Percentiles rank a stretch among this genome's conserved stretches.
These are phyloP conservation scores for Melieria picta DNA, from an alignment of 2,888 invertebrate species.

Conservation along the genomic window DNA sequence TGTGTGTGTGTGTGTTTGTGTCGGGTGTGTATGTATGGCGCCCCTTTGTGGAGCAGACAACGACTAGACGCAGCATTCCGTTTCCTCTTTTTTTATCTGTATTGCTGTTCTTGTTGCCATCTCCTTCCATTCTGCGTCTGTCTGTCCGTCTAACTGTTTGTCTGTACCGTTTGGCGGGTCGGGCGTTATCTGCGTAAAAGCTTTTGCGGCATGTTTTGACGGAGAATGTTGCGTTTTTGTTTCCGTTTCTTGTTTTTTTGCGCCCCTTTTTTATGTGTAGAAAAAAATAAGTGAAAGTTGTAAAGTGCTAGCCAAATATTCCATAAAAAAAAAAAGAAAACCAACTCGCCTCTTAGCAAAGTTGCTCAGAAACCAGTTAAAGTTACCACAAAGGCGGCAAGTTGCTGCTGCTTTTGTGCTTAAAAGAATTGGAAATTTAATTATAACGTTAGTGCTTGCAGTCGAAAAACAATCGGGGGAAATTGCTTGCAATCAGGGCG, in stretches of 20 bases:
- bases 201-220: neutral
- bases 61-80: slow-evolving; percentile 21
- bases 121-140: too few relatives aligned
- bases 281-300: slow-evolving; percentile 4
- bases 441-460: too few relatives aligned
- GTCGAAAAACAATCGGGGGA: too few relatives aligned
- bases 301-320: neutral
- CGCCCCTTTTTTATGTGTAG: neutral
- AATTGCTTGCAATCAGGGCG: too few relatives aligned
- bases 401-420: too few relatives aligned
- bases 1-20: neutral
- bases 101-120: neutral
- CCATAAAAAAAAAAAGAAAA: too few relatives aligned
- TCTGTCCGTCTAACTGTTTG: neutral
- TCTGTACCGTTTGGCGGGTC: neutral
- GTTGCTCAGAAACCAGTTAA: too few relatives aligned
- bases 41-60: slow-evolving; percentile 29
- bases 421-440: too few relatives aligned
- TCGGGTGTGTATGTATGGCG: neutral
- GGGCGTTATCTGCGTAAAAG: neutral
- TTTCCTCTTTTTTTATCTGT: neutral
- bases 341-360: too few relatives aligned
- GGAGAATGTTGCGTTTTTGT: neutral
- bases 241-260: too few relatives aligned
- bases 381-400: too few relatives aligned